Evolutionary conservation across 2,797 vertebrate genomes (phyloP).

Genomic region (Arctocebus calabarensis): DNA sequence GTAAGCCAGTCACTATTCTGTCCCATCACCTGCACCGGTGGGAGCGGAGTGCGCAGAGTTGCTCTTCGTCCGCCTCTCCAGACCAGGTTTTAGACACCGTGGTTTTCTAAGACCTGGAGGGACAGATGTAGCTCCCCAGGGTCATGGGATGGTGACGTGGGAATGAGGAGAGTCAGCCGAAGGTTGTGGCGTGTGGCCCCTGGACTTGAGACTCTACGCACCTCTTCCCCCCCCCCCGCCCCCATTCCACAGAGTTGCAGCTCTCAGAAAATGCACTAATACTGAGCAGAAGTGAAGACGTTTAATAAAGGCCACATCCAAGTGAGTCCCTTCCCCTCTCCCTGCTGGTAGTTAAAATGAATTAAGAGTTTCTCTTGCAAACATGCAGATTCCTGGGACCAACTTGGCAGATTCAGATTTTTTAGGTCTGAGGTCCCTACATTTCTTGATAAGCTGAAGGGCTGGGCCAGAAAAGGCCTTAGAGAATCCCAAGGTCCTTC

Average conservation of each 20-base stretch:
- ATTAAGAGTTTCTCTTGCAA: not conserved
- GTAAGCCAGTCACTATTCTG: not conserved
- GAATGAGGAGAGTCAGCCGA: not conserved
- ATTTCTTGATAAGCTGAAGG: not conserved
- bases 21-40: not conserved
- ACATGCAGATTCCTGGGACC: not conserved
- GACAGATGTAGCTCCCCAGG: too few species aligned
- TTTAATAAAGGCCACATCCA: not conserved
- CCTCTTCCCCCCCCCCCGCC: accelerated
- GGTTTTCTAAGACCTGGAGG: accelerated
- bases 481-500: not conserved
- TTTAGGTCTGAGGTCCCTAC: not conserved
- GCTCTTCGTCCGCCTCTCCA: too few species aligned
- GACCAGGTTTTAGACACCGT: not conserved
- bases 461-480: not conserved
- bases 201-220: not conserved
- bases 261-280: not conserved
- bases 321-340: not conserved
- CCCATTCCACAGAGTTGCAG: not conserved
- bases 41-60: not conserved
- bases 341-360: not conserved
- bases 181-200: not conserved
- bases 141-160: not conserved
- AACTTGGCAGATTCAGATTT: not conserved
- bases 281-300: not conserved